Evolutionary conservation across 2,888 invertebrate species (phyloP).

Genomic region (Noctua janthe): DNA sequence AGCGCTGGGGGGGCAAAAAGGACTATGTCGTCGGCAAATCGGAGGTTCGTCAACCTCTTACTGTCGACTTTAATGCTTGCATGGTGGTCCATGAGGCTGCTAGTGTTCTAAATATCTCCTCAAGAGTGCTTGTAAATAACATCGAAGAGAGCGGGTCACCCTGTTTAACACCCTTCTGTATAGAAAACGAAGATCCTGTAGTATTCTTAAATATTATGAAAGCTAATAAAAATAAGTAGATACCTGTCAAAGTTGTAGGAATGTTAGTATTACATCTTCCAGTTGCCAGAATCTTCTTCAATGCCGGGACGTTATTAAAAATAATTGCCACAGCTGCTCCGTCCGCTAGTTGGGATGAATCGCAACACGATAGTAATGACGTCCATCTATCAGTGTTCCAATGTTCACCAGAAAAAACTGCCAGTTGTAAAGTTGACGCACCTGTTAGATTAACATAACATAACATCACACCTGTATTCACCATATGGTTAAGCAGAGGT

Average conservation of each 20-base stretch:
- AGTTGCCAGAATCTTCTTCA: slow-evolving; percentile 82
- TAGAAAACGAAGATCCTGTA: too few species aligned
- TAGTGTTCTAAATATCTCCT: too few species aligned
- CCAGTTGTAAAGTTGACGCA: slow-evolving; percentile 86
- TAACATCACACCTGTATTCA: neutral
- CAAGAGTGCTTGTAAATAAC: too few species aligned
- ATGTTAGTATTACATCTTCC: slow-evolving; percentile 86
- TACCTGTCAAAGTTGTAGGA: slow-evolving; percentile 86
- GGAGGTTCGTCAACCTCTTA: too few species aligned
- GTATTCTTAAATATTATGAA: neutral
- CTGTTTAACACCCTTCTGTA: too few species aligned
- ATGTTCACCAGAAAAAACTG: slow-evolving; percentile 83
- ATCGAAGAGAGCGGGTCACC: too few species aligned
- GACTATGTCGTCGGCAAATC: too few species aligned
- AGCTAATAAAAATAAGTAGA: neutral
- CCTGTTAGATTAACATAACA: slow-evolving; percentile 69
- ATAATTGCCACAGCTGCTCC: slow-evolving; percentile 87
- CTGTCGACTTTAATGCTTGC: too few species aligned
- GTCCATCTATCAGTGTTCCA: slow-evolving; percentile 84
- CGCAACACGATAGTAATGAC: slow-evolving; percentile 83
- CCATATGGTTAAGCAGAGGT: neutral
- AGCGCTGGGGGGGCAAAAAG: too few species aligned
- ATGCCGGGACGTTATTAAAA: slow-evolving; percentile 82
- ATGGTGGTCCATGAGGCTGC: too few species aligned
- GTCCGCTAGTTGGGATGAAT: slow-evolving; percentile 87